Evolutionary conservation across 2,797 vertebrate species (phyloP), one percentile per base, ranked within the genome.

Genomic region (Silurus lanzhouensis): DNA sequence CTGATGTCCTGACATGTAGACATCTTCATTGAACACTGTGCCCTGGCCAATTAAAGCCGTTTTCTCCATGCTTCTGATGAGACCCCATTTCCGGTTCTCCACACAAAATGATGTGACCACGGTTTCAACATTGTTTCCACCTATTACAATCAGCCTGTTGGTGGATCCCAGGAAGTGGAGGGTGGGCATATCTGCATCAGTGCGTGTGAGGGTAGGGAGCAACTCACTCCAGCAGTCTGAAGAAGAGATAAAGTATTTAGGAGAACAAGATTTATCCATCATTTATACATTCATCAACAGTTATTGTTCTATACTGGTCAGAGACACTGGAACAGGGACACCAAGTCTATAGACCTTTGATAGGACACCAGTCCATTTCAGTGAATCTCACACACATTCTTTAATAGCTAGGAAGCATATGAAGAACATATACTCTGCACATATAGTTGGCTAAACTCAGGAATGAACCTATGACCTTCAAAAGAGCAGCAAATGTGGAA

Each of bases 211-310:
- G 1, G 95, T 96, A 20, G 94, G 96, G 79, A 95, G 93, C 25
- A 96, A 88, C 85, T 96, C 96, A 84, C 84, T 90, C 96, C 96
- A 96, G 6, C 84, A 90, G 84, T 96, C 96, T 96, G 86, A 66
- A 0, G 22, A 89, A 46, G 86, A 72, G 80, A 46, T 70, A 14
- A 60, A 6, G 22, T 57, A 60, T 52, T n/a, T 0, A 76, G 58
- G 25, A 58, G 64, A 27, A 64, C 20, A 14, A 76, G 15, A n/a
- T 25, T 1, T 22, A 55, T 75, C 55, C 52, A 52, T 61, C 17
- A 63, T 78, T 63, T 6, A 79, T 79, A 44, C 2, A 64, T 64
- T 17, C n/a, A 80, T n/a, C 4, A 46, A 25, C 20, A 80, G 38
- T 46, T 38, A 60, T 2, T 7, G 4, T 58, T 77, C 31, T 60